Percentiles rank a stretch among this genome's conserved stretches.
Evolutionary conservation across 2,888 invertebrate genomes (phyloP).

Genomic region (Apantesis nais): DNA sequence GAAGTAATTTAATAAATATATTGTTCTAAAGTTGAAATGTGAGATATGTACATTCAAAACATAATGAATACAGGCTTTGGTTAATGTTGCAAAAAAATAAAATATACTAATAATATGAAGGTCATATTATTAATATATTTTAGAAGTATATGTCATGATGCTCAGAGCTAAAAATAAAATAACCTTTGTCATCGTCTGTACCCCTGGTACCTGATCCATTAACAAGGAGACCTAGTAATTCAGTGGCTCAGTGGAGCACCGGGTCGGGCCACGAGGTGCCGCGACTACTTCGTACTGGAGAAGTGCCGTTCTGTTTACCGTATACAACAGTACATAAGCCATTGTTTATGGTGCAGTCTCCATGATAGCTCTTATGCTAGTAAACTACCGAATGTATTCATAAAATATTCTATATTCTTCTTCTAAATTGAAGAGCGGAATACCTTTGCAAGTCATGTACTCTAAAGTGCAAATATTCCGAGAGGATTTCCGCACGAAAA

Average conservation of each 20-base stretch:
- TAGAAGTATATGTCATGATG: background rate
- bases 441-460: background rate
- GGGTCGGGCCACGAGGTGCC: constrained; percentile 2
- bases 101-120: background rate
- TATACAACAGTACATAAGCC: background rate
- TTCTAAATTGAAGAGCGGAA: background rate
- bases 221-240: constrained; percentile 4
- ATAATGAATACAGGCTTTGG: too few species aligned
- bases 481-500: too few species aligned
- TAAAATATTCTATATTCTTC: background rate
- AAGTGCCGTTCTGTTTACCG: background rate
- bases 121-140: too few species aligned
- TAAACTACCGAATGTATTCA: background rate
- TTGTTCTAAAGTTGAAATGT: background rate
- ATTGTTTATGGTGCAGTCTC: background rate
- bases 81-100: background rate
- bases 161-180: background rate
- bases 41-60: background rate
- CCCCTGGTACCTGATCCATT: background rate
- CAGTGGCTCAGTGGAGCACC: constrained; percentile 5
- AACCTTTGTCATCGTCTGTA: background rate
- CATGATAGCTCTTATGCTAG: background rate
- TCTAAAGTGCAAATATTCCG: background rate
- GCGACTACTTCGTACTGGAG: constrained; percentile 7
- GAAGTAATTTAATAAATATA: background rate